Base-by-base conservation (phyloP, 2,888 invertebrate species). In the Hemistola chrysoprasaria region DNA sequence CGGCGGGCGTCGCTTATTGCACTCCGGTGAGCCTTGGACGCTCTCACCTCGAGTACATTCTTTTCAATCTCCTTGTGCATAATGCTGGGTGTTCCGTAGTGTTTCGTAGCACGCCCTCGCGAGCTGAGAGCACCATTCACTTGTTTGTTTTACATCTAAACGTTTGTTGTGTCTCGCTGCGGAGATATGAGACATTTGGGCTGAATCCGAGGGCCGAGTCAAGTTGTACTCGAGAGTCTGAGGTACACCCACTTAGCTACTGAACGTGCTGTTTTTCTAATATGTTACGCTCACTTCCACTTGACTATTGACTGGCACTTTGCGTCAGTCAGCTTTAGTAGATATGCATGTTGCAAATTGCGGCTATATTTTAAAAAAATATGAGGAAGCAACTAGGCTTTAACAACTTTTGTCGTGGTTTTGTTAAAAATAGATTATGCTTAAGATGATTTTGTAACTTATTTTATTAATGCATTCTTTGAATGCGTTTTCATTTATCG, bases 61-160 rank as follows among this genome's bases (percentile, higher is more conserved):
- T 84, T 43, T 81, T 84, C 85, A 85, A 80, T 77, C 78, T 78
- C 71, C 80, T 79, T 78, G 79, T 82, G 85, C 81, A 86, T 84
- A 85, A 85, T 85, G 80, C 78, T 70, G 65, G 68, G 71, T 74
- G 79, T 75, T 76, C 66, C 75, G 72, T 72, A 63, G 73, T n/a
- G n/a, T n/a, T n/a, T n/a, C n/a, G n/a, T n/a, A n/a, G 16, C 77
- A 82, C 82, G 82, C 81, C 82, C 81, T 79, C 73, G 68, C 59
- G 61, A 59, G 53, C 62, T 55, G 71, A 78, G 79, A 76, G 75
- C 67, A 65, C 70, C 68, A 74, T 83, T 76, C 80, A 80, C 67
- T 69, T 86, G 77, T 86, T 86, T 85, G 84, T 82, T 80, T 81
- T 82, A 72, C 75, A 69, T 76, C 71, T 80, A 76, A 79, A 77